Base-by-base conservation (phyloP, 2,888 invertebrate species). In the Drepana falcataria region DNA sequence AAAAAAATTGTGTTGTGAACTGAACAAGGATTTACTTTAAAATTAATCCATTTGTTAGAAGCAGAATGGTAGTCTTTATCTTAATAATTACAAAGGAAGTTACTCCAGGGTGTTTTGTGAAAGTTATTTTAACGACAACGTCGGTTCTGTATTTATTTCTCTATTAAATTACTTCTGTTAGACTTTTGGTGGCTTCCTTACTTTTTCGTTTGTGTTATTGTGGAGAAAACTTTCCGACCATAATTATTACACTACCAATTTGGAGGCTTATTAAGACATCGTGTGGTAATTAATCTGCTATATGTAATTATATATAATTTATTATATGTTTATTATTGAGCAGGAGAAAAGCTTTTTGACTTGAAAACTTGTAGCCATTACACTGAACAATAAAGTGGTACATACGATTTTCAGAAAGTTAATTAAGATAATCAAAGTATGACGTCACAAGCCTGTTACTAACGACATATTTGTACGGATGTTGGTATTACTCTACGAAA, bases 401-500 rank as follows among this genome's bases (percentile, higher is more conserved):
- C 21, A 21, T 21, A 21, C 21, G 21, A 21, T 21, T 21, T 21
- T 21, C 21, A 21, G 21, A 21, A 21, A 21, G 21, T 21, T 21
- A 21, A 60, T 55, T 62, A 62, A 56, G 60, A 47, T 56, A 59
- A 58, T 21, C 62, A 61, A 58, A 57, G 53, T 55, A 59, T 48
- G 58, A 64, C 63, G 68, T 68, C 74, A 65, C 6, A 51, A 40
- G 51, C 21, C 37, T 4, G 37, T 71, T 74, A 75, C 68, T 66
- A 57, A 63, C 61, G 63, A 52, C 64, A 61, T 70, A 73, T 67
- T 67, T 71, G 72, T 55, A 52, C 48, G 56, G 41, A 55, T 60
- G 51, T 58, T 56, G 55, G 69, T 65, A 70, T 71, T 63, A 66
- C 65, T 60, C 55, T 62, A 59, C 69, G 68, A 69, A 63, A 63